A percentile compares a stretch with the other conserved stretches of the same genome.
Conservation (phyloP, 2,113 vertebrate genomes). For the Chionomys nivalis region DNA sequence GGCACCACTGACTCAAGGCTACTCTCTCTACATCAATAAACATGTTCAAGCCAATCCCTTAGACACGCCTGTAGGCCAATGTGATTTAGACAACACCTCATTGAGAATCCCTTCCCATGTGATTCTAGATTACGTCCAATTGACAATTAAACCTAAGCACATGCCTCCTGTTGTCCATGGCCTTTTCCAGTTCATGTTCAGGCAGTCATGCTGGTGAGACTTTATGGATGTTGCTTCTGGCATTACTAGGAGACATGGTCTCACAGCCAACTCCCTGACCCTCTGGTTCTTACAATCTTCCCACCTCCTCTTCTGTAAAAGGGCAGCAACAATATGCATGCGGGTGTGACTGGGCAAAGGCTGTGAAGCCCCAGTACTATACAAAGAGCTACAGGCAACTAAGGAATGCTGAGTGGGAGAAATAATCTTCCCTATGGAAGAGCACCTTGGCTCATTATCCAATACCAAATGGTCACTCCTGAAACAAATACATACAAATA, state of each 20-base stretch:
- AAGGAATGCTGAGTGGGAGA: neutral
- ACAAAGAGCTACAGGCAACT: neutral
- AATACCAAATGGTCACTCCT: neutral
- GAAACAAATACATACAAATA: neutral
- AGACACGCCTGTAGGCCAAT: too few species aligned
- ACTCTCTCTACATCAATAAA: too few species aligned
- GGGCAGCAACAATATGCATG: neutral
- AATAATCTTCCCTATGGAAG: neutral
- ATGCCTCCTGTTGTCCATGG: neutral
- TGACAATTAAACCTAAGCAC: neutral
- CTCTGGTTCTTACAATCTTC: neutral
- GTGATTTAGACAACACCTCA: neutral
- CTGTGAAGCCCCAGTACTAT: neutral
- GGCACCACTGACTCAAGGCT: too few species aligned
- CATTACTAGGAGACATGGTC: neutral
- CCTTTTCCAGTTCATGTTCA: neutral
- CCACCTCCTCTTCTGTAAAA: neutral
- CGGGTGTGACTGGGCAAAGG: neutral
- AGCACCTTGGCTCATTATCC: neutral
- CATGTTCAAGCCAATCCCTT: neutral
- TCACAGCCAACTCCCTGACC: neutral
- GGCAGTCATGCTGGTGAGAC: neutral
- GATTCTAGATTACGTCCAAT: neutral
- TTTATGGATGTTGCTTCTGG: too few species aligned
- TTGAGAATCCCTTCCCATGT: neutral